Percentiles rank a stretch among this genome's conserved stretches.
Evolutionary conservation across 2,797 vertebrate species (phyloP).

Genomic region (Phataginus tricuspis): DNA sequence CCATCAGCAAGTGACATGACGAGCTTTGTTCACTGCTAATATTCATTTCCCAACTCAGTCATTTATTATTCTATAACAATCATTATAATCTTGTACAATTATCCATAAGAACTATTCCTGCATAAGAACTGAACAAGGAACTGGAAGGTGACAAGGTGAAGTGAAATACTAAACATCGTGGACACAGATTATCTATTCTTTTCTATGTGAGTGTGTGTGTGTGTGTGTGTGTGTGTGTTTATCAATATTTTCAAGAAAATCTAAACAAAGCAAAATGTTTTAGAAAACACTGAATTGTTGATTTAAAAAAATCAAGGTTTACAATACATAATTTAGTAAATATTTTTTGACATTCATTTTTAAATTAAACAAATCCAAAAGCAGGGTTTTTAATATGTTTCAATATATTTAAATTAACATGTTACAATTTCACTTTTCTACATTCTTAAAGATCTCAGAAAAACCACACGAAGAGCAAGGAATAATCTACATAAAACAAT

Average conservation of each 20-base stretch:
- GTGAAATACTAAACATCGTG: not conserved
- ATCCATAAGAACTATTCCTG: not conserved
- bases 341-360: not conserved
- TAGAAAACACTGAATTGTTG: not conserved
- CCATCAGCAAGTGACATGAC: not conserved
- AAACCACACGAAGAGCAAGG: not conserved
- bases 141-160: not conserved
- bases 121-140: not conserved
- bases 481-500: conserved; percentile 53
- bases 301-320: not conserved
- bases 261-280: not conserved
- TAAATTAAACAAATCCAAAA: not conserved
- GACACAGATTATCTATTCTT: not conserved
- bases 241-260: not conserved
- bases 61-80: not conserved
- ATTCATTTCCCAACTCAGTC: not conserved
- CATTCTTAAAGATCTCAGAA: not conserved
- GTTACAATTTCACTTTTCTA: conserved; percentile 58
- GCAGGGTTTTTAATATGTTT: not conserved
- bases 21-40: not conserved
- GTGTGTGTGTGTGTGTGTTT: not conserved
- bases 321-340: not conserved
- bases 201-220: not conserved
- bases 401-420: conserved; percentile 20
- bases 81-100: not conserved